Percentiles rank a stretch among this genome's conserved stretches.
phyloP scores from a whole-genome alignment of 2,888 invertebrate genomes.

The Drosophila melanosoma region DNA sequence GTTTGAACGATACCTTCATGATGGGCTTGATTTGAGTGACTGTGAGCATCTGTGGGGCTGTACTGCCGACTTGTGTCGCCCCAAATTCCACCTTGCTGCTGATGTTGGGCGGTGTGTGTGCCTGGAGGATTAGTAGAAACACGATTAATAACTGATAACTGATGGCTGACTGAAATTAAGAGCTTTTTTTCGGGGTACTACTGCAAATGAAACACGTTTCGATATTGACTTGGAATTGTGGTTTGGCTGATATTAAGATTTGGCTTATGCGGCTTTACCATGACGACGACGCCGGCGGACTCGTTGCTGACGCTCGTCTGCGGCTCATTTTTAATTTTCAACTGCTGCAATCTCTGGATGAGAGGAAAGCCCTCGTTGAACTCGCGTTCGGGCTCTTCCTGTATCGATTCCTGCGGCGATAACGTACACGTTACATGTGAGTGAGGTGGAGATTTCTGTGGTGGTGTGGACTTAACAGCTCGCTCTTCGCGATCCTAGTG shows the following conservation, averaged over 20 bases:
- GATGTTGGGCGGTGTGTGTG: slow-evolving; percentile 59
- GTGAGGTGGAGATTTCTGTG: slow-evolving; percentile 86
- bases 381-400: slow-evolving; percentile 86
- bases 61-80: background rate
- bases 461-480: slow-evolving; percentile 84
- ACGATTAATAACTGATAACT: background rate
- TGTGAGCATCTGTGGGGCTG: slow-evolving; percentile 46
- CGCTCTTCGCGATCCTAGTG: slow-evolving; percentile 87
- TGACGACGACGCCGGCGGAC: slow-evolving; percentile 66
- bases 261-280: slow-evolving; percentile 70
- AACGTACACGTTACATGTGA: slow-evolving; percentile 88
- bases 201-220: slow-evolving; percentile 11
- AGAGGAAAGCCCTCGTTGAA: slow-evolving; percentile 90
- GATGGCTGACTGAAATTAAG: background rate
- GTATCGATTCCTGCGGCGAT: slow-evolving; percentile 86
- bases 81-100: slow-evolving; percentile 74
- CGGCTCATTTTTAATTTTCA: slow-evolving; percentile 91
- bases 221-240: slow-evolving; percentile 3
- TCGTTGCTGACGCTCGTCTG: slow-evolving; percentile 85
- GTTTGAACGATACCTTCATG: slow-evolving; percentile 88
- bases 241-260: slow-evolving; percentile 8
- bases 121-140: slow-evolving; percentile 36
- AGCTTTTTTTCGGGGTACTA: background rate
- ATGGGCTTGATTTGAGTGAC: slow-evolving; percentile 77
- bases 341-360: slow-evolving; percentile 90